phyloP scores from a whole-genome alignment of 2,888 invertebrate genomes.

The Polyploca ridens region DNA sequence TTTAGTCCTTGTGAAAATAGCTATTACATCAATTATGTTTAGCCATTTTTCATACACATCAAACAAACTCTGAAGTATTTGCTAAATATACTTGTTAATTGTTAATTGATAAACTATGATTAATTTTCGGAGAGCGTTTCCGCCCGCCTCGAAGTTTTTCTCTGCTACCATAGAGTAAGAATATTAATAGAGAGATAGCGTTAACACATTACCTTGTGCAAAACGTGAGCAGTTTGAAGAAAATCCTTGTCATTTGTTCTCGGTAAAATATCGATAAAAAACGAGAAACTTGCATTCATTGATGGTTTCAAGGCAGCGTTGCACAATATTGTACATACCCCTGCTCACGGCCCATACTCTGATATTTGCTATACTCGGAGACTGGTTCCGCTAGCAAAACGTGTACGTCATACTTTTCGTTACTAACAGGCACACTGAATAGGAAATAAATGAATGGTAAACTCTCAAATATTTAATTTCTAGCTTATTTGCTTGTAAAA shows the following conservation, averaged over 20 bases:
- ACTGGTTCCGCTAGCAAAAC: neutral
- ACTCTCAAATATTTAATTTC: no score
- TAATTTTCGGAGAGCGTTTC: neutral
- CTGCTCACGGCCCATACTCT: no score
- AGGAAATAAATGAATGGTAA: no score
- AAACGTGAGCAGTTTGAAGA: no score
- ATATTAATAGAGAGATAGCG: no score
- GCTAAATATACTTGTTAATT: conserved; percentile 8
- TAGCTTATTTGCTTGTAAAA: no score
- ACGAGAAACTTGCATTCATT: no score
- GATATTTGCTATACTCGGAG: neutral
- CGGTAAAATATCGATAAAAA: no score
- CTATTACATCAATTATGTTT: conserved; percentile 1
- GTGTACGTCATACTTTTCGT: neutral
- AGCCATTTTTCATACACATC: neutral
- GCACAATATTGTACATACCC: no score
- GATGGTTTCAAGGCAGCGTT: no score
- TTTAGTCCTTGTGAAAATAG: neutral
- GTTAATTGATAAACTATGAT: conserved; percentile 3
- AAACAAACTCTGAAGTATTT: neutral
- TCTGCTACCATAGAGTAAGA: neutral
- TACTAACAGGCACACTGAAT: neutral
- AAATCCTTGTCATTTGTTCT: no score
- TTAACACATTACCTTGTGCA: no score
- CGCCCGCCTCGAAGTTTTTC: neutral